These are phyloP conservation scores for Clavelina lepadiformis DNA, from an alignment of 23 tunicate species.

Conservation along the genomic window DNA sequence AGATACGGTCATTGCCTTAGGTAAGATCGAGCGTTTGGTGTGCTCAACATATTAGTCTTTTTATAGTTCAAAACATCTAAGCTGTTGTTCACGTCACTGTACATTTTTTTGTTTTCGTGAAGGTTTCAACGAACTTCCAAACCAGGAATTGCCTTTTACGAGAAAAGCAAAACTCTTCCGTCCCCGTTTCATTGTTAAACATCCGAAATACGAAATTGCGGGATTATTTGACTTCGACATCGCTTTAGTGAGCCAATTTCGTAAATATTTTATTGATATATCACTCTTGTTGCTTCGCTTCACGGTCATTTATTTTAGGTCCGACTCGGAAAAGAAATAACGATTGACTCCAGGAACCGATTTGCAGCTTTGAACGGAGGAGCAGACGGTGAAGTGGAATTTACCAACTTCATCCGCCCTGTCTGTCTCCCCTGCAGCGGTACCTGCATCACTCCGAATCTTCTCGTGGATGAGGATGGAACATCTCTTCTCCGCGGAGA, in stretches of 20 bases:
- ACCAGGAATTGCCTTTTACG: neutral
- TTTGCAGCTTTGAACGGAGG: neutral
- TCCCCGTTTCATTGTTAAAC: slow-evolving; percentile 9
- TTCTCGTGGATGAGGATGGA: neutral
- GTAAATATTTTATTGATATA: neutral
- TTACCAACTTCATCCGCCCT: neutral
- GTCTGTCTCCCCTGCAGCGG: slow-evolving; percentile 3
- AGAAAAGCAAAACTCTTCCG: slow-evolving; percentile 10
- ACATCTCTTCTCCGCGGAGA: neutral
- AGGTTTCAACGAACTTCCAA: slow-evolving; percentile 20
- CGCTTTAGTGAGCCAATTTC: slow-evolving; percentile 15
- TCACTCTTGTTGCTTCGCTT: neutral
- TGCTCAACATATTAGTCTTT: neutral
- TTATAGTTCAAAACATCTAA: neutral
- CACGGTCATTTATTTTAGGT: slow-evolving; percentile 1
- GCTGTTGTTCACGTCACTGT: neutral
- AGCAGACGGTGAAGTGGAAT: neutral
- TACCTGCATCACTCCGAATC: neutral
- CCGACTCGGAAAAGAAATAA: slow-evolving; percentile 2
- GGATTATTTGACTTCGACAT: slow-evolving; percentile 6
- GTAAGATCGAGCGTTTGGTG: neutral
- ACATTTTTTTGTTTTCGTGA: neutral
- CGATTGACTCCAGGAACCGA: neutral
- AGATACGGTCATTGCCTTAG: slow-evolving; percentile 1
- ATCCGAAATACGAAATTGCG: slow-evolving; percentile 13